Base-by-base conservation (phyloP, 2,113 vertebrate genomes). In the Etheostoma spectabile region DNA sequence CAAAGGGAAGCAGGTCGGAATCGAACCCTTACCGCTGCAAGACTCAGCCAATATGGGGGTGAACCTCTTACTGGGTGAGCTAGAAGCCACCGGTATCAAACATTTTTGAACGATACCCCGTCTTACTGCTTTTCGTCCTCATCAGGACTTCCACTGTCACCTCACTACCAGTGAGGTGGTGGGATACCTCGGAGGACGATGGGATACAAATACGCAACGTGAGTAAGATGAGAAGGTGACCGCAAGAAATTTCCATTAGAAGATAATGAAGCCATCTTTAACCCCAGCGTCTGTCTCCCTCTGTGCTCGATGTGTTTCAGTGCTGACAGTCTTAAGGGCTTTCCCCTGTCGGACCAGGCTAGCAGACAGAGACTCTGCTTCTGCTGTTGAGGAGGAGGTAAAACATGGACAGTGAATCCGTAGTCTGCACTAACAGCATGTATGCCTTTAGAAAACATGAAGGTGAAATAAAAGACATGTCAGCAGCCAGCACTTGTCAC, bases 91-190 rank as follows among this genome's bases (percentile, higher is more conserved):
- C 10, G 2, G 2, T 42, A 11, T 42, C 38, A 11, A 42, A 42
- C 38, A 30, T 42, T 42, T 42, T 11, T 42, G 2, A 42, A 11
- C 38, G 10, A 42, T 42, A 11, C 38, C 38, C 38, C 10, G n/a
- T 2, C 22, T 33, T 13, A 7, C 11, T 67, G 14, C 2, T 27
- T 76, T 59, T 61, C 77, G 21, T 71, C 24, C 15, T 42, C 38
- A 15, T 15, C 68, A 96, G 98, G 98, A 99, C 89, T 99, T 99
- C 91, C 98, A 99, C 92, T 98, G 98, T 91, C 98, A 99, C 93
- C 86, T 99, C 94, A 99, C 97, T 0, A 94, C 95, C 63, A 99
- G 98, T 0, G 98, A 99, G 91, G 97, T 99, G 33, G 97, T 98
- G 84, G 98, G 98, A 2, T 99, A 99, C 90, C 95, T 99, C n/a